Conservation (phyloP, 1,140 invertebrate species). For the Zophobas atratus region DNA sequence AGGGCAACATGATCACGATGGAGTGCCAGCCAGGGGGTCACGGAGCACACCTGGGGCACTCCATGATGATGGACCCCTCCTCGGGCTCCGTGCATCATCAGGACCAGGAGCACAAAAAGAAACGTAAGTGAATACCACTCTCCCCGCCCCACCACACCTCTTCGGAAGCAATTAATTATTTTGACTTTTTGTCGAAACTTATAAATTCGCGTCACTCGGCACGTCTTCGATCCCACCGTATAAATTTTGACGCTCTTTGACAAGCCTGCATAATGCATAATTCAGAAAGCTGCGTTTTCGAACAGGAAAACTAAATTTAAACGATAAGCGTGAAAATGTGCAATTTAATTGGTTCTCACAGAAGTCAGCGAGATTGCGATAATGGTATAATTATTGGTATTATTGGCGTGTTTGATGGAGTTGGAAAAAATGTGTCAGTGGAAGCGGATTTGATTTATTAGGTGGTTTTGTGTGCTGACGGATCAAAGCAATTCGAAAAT, state of each 20-base stretch:
- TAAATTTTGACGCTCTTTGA: constrained; percentile 1
- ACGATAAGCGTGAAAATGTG: constrained; percentile 34
- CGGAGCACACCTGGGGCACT: constrained; percentile 67
- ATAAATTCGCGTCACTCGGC: background rate
- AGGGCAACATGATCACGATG: constrained; percentile 68
- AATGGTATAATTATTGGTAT: constrained; percentile 14
- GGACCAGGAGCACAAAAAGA: constrained; percentile 66
- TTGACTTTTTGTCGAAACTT: background rate
- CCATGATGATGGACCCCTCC: constrained; percentile 67
- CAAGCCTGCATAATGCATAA: constrained; percentile 11
- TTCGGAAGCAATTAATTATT: background rate
- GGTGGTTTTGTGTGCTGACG: background rate
- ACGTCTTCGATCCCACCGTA: background rate
- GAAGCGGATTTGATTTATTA: constrained; percentile 22
- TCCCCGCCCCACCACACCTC: background rate
- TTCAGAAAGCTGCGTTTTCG: constrained; percentile 2
- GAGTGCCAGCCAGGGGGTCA: constrained; percentile 68
- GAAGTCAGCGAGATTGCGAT: constrained; percentile 11
- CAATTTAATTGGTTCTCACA: constrained; percentile 38
- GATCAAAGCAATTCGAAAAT: constrained; percentile 5
- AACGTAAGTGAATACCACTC: constrained; percentile 61
- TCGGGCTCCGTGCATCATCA: constrained; percentile 63
- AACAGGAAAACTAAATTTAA: constrained; percentile 23
- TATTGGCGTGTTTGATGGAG: background rate
- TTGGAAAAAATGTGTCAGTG: constrained; percentile 13